Conservation (phyloP, 2,888 invertebrate genomes). For the Drosophila cognata region DNA sequence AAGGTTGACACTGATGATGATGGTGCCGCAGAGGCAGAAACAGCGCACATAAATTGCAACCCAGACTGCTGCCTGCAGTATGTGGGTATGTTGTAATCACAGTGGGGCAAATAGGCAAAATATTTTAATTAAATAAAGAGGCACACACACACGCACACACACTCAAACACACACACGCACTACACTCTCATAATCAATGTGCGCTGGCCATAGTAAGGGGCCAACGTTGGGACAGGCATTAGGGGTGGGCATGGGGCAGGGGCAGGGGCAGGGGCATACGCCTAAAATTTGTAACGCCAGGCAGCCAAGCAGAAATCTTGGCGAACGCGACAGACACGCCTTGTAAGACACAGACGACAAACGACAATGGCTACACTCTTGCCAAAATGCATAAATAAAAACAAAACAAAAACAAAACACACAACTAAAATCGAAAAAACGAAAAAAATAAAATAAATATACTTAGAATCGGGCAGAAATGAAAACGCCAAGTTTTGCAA, state of each 20-base stretch:
- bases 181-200: conserved; percentile 37
- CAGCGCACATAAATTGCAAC: conserved; percentile 57
- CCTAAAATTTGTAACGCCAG: conserved; percentile 74
- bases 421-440: conserved; percentile 55
- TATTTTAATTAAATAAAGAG: conserved; percentile 75
- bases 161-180: conserved; percentile 1
- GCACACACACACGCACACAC: conserved; percentile 27
- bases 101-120: conserved; percentile 60
- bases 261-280: conserved; percentile 18
- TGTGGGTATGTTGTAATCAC: conserved; percentile 9
- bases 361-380: conserved; percentile 72
- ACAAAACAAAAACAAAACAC: conserved; percentile 5
- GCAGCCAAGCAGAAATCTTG: conserved; percentile 73
- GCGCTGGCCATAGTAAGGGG: conserved; percentile 30
- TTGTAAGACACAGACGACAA: conserved; percentile 67
- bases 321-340: conserved; percentile 69
- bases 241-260: conserved; percentile 10
- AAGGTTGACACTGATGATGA: conserved; percentile 45
- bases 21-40: conserved; percentile 42
- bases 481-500: conserved; percentile 79
- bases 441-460: conserved; percentile 15
- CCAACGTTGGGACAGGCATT: conserved; percentile 15
- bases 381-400: conserved; percentile 55
- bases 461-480: conserved; percentile 51
- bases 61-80: conserved; percentile 10